A percentile compares a stretch with the other conserved stretches of the same genome.
phyloP scores from a whole-genome alignment of 37 sponge, comb jelly and placozoan genomes.

The Ianthella basta region DNA sequence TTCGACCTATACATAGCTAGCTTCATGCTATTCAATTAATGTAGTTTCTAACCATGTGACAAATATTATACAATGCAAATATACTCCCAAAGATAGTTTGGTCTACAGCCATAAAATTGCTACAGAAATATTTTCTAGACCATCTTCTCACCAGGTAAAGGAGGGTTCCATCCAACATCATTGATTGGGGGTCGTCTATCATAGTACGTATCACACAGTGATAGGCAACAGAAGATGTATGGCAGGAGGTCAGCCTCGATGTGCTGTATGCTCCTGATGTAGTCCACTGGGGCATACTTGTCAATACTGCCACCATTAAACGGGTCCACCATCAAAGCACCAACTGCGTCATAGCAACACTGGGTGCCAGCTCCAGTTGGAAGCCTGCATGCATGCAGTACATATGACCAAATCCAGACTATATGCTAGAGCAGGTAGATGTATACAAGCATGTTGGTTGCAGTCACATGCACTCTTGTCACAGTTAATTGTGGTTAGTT shows the following conservation, averaged over 20 bases:
- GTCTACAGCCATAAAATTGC: too few species aligned
- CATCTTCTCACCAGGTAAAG: conserved; percentile 33
- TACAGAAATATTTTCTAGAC: too few species aligned
- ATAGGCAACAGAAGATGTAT: conserved; percentile 16
- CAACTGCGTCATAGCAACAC: conserved; percentile 57
- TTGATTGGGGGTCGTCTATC: conserved; percentile 19
- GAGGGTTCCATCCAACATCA: conserved; percentile 6
- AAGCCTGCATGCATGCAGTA: background rate
- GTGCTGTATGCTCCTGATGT: background rate
- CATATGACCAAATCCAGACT: background rate
- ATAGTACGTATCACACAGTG: conserved; percentile 5
- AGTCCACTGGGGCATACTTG: background rate
- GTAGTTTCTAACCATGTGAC: too few species aligned
- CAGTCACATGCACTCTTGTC: too few species aligned
- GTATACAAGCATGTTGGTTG: too few species aligned
- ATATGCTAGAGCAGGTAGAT: background rate
- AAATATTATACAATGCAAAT: too few species aligned
- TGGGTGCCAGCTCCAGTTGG: conserved; percentile 34
- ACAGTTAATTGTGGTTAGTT: too few species aligned
- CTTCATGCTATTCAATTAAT: too few species aligned
- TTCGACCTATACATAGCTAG: too few species aligned
- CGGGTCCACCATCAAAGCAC: conserved; percentile 39
- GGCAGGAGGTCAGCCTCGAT: conserved; percentile 10
- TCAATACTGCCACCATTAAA: conserved; percentile 59
- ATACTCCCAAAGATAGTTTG: too few species aligned